Percentiles rank a stretch among this genome's conserved stretches.
phyloP scores from a whole-genome alignment of 2,888 invertebrate species.

The Noctua fimbriata region DNA sequence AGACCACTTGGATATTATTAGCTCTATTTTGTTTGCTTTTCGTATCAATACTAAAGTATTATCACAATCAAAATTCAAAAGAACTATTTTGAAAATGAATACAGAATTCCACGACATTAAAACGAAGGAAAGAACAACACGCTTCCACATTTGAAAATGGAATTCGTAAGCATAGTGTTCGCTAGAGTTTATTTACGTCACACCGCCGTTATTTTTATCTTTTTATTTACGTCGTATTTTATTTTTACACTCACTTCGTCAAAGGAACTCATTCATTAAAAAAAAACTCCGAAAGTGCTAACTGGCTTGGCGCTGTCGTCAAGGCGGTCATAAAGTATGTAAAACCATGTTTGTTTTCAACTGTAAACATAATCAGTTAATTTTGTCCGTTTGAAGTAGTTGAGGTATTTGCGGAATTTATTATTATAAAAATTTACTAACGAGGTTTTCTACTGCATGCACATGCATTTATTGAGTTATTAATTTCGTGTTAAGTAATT shows the following conservation, averaged over 20 bases:
- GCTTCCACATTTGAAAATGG: constrained; percentile 48
- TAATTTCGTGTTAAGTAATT: not conserved
- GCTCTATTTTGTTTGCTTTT: not conserved
- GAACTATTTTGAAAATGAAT: not conserved
- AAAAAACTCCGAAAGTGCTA: constrained; percentile 34
- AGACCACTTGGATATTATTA: not conserved
- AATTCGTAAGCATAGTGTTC: constrained; percentile 33
- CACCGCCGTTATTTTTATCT: constrained; percentile 46
- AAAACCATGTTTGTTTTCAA: constrained; percentile 29
- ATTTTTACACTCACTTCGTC: constrained; percentile 51
- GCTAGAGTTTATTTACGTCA: constrained; percentile 56
- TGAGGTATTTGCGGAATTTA: not conserved
- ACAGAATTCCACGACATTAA: not conserved
- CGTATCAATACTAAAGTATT: not conserved
- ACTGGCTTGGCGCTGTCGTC: constrained; percentile 26
- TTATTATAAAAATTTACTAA: not conserved
- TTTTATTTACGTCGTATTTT: constrained; percentile 57
- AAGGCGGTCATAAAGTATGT: constrained; percentile 19
- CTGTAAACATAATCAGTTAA: constrained; percentile 18
- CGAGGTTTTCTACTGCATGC: not conserved
- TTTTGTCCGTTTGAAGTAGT: constrained; percentile 22
- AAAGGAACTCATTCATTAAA: constrained; percentile 57
- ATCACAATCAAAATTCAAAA: not conserved
- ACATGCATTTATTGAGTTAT: constrained; percentile 8
- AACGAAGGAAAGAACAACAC: not conserved